Evolutionary conservation across 2,888 invertebrate genomes (phyloP).

Genomic region (Ceraclea dissimilis): DNA sequence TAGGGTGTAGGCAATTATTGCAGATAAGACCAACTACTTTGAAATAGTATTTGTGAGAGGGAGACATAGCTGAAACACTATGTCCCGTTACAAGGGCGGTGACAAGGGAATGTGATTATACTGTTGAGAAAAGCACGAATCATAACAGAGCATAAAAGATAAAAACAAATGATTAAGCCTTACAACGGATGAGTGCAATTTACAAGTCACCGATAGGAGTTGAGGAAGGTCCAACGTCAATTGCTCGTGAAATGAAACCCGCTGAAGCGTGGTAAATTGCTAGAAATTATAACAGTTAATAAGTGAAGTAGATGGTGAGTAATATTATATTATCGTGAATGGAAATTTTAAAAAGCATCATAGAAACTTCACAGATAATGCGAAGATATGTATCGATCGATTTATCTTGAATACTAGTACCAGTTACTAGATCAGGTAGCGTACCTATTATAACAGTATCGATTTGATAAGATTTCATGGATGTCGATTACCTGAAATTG

Average conservation of each 20-base stretch:
- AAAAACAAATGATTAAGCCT: conserved; percentile 2
- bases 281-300: neutral
- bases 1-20: no score
- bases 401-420: no score
- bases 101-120: no score
- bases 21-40: no score
- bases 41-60: no score
- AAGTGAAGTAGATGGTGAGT: neutral
- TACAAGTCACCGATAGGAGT: conserved; percentile 9
- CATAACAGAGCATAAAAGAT: neutral
- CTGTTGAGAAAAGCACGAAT: no score
- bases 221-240: conserved; percentile 12
- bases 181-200: conserved; percentile 8
- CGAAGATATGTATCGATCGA: neutral
- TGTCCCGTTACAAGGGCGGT: no score
- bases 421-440: no score
- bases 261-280: neutral
- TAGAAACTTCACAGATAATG: neutral
- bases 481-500: no score
- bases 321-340: neutral
- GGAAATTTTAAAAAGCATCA: neutral
- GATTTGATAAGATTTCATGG: no score
- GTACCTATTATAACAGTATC: no score
- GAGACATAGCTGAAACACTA: no score
- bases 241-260: conserved; percentile 4